These are phyloP conservation scores for Beris morrisii DNA, from an alignment of 2,888 invertebrate species.

Conservation along the genomic window DNA sequence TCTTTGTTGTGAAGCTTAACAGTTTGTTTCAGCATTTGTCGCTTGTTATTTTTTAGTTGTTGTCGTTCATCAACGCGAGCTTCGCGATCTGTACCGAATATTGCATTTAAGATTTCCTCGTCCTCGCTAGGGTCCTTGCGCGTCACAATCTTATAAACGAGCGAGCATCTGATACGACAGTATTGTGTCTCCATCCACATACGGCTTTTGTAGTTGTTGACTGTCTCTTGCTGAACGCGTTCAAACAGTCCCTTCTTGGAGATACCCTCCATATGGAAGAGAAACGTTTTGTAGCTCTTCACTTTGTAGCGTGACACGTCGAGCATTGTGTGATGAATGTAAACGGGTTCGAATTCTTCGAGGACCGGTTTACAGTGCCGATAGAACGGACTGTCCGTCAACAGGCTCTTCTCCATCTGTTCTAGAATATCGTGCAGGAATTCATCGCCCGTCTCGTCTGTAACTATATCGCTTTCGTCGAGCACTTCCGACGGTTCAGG, in stretches of 20 bases:
- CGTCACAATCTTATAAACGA: conserved; percentile 50
- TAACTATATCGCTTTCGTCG: conserved; percentile 46
- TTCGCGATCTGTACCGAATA: conserved; percentile 53
- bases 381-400: conserved; percentile 49
- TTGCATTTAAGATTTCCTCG: conserved; percentile 48
- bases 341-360: conserved; percentile 52
- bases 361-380: conserved; percentile 50
- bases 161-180: conserved; percentile 53
- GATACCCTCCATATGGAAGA: conserved; percentile 51
- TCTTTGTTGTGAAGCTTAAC: conserved; percentile 54
- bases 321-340: conserved; percentile 51
- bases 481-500: conserved; percentile 18
- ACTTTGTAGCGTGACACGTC: conserved; percentile 49
- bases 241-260: conserved; percentile 50
- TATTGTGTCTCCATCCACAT: conserved; percentile 53
- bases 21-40: conserved; percentile 54
- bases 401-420: conserved; percentile 49
- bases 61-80: conserved; percentile 47
- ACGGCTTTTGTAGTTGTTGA: conserved; percentile 49
- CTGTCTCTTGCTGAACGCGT: conserved; percentile 47
- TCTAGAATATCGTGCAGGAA: conserved; percentile 50
- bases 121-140: conserved; percentile 50
- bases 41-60: conserved; percentile 54
- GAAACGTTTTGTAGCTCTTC: conserved; percentile 47
- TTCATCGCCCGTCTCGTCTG: conserved; percentile 45